These are phyloP conservation scores for Acinonyx jubatus DNA, from an alignment of 2,113 vertebrate species.

Conservation along the genomic window DNA sequence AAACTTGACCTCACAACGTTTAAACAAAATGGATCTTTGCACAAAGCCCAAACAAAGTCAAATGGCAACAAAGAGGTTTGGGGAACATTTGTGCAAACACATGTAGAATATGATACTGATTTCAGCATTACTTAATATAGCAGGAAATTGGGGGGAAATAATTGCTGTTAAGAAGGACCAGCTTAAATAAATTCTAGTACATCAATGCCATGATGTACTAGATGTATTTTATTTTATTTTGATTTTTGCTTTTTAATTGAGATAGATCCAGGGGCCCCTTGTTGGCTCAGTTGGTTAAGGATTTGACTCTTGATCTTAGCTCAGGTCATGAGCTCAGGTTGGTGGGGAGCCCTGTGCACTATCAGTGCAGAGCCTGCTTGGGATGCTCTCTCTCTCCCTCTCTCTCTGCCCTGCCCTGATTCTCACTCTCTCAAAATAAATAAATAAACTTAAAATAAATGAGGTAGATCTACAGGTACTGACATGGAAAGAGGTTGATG, in stretches of 20 bases:
- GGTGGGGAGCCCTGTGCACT: too few species aligned
- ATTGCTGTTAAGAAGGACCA: not conserved
- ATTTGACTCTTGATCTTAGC: too few species aligned
- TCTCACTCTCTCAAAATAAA: too few species aligned
- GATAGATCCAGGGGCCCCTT: too few species aligned
- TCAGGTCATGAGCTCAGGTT: too few species aligned
- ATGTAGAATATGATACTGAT: not conserved
- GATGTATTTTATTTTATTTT: not conserved
- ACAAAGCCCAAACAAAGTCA: not conserved
- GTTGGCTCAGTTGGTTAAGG: too few species aligned
- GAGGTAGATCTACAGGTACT: not conserved
- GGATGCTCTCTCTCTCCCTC: too few species aligned
- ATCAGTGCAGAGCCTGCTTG: too few species aligned
- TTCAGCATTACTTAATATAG: not conserved
- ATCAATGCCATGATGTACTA: not conserved
- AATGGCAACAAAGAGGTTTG: not conserved
- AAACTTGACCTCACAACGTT: not conserved
- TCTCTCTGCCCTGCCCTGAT: too few species aligned
- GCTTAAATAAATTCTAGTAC: not conserved
- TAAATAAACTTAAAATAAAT: not conserved
- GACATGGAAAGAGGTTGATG: not conserved
- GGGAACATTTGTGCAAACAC: not conserved
- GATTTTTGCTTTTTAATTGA: not conserved
- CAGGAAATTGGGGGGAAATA: not conserved
- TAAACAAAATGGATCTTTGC: not conserved